Conservation (phyloP, 2,113 vertebrate genomes). For the Ariopsis seemanni region DNA sequence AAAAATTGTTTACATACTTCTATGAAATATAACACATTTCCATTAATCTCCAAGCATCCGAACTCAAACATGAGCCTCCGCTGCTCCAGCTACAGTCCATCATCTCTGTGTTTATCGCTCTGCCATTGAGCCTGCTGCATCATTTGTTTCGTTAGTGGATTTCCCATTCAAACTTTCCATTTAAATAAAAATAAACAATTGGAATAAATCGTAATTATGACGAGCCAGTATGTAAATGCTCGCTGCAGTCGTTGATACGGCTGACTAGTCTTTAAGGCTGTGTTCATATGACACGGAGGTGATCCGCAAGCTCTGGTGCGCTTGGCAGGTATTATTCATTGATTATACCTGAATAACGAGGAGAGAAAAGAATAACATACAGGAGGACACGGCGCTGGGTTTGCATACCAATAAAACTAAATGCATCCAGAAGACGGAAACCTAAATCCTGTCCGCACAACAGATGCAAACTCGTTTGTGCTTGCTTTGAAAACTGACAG, state of each 20-base stretch:
- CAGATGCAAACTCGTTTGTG: slow-evolving; percentile 38
- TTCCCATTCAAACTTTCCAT: slow-evolving; percentile 78
- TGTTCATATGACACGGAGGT: slow-evolving; percentile 43
- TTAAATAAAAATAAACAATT: slow-evolving; percentile 74
- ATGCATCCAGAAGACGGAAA: slow-evolving; percentile 21
- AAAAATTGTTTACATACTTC: neutral
- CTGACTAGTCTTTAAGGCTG: slow-evolving; percentile 38
- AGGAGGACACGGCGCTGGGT: slow-evolving; percentile 18
- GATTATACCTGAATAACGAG: slow-evolving; percentile 34
- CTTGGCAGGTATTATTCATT: slow-evolving; percentile 20
- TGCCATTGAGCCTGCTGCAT: slow-evolving; percentile 57
- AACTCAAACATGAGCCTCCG: neutral
- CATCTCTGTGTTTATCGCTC: slow-evolving; percentile 58
- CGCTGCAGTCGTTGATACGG: slow-evolving; percentile 55
- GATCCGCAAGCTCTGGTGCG: slow-evolving; percentile 10
- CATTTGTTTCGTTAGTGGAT: slow-evolving; percentile 67
- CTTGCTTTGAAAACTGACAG: slow-evolving; percentile 34
- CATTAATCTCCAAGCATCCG: neutral
- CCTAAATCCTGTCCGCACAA: neutral
- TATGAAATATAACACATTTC: neutral
- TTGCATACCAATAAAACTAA: slow-evolving; percentile 37
- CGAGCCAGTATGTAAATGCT: slow-evolving; percentile 75
- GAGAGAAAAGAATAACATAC: slow-evolving; percentile 30
- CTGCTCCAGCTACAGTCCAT: neutral
- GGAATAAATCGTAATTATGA: slow-evolving; percentile 70